Evolutionary conservation across 2,888 invertebrate genomes (phyloP).

Genomic region (Andrena marginata): DNA sequence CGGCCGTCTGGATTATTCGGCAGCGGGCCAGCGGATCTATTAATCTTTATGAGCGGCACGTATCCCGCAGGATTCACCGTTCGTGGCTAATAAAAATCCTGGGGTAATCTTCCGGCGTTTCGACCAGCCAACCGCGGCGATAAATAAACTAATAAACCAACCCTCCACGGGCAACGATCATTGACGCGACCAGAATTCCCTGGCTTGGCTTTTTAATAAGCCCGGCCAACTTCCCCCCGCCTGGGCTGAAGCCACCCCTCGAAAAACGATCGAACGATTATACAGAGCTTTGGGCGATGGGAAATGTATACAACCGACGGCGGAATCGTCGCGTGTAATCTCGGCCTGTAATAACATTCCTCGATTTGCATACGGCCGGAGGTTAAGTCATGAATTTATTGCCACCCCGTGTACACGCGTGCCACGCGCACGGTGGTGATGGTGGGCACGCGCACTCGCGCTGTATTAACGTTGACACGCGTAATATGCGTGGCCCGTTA

Average conservation of each 20-base stretch:
- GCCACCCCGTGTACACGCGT: slow-evolving; percentile 58
- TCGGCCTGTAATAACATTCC: slow-evolving; percentile 80
- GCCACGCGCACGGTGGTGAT: slow-evolving; percentile 12
- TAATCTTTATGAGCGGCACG: slow-evolving; percentile 79
- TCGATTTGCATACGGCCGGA: slow-evolving; percentile 81
- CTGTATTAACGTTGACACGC: slow-evolving; percentile 62
- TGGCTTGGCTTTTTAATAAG: slow-evolving; percentile 80
- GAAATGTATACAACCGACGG: slow-evolving; percentile 78
- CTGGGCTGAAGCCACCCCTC: slow-evolving; percentile 42
- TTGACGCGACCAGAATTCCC: slow-evolving; percentile 40
- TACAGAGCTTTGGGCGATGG: slow-evolving; percentile 71
- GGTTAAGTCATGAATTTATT: slow-evolving; percentile 81
- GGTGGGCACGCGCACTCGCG: slow-evolving; percentile 56
- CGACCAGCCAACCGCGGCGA: slow-evolving; percentile 72
- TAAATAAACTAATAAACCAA: slow-evolving; percentile 81
- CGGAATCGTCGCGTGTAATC: slow-evolving; percentile 82
- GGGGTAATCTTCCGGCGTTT: slow-evolving; percentile 77
- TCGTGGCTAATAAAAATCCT: slow-evolving; percentile 82
- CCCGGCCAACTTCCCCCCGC: too few relatives aligned
- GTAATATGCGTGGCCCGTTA: slow-evolving; percentile 65
- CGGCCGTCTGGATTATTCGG: slow-evolving; percentile 60
- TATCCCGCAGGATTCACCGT: slow-evolving; percentile 66
- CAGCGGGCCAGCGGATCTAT: slow-evolving; percentile 63
- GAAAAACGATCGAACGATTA: slow-evolving; percentile 51
- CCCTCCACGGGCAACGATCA: slow-evolving; percentile 64